Conservation (phyloP, 2,797 vertebrate genomes). For the Ptychadena robeensis region DNA sequence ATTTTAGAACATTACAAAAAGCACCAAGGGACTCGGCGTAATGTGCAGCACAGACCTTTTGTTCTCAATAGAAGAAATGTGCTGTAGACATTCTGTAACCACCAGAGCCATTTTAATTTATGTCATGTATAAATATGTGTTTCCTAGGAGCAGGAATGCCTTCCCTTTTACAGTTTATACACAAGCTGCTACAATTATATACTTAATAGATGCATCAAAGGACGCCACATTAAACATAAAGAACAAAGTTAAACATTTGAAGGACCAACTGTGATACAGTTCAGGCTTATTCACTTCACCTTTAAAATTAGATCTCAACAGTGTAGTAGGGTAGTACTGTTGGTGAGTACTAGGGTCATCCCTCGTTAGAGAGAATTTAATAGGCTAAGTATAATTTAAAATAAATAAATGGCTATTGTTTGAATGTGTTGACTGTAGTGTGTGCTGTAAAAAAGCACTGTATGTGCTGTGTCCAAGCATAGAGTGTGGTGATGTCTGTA, state of each 20-base stretch:
- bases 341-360: no score
- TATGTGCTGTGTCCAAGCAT: no score
- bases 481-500: no score
- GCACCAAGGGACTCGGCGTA: conserved; percentile 38
- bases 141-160: conserved; percentile 23
- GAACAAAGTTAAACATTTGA: background rate
- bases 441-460: no score
- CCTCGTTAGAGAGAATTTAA: no score
- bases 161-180: conserved; percentile 16
- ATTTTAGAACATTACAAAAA: conserved; percentile 39
- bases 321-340: no score
- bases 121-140: conserved; percentile 48
- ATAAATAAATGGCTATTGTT: no score
- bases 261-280: background rate
- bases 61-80: conserved; percentile 52
- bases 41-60: conserved; percentile 42
- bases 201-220: background rate
- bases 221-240: background rate
- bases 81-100: conserved; percentile 45
- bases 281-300: background rate
- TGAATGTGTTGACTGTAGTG: no score
- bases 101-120: conserved; percentile 44
- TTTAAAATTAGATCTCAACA: background rate
- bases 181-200: conserved; percentile 1
- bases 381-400: no score